Percentiles rank a stretch among this genome's conserved stretches.
phyloP scores from a whole-genome alignment of 1,140 invertebrate species.

The Zaprionus lachaisei region DNA sequence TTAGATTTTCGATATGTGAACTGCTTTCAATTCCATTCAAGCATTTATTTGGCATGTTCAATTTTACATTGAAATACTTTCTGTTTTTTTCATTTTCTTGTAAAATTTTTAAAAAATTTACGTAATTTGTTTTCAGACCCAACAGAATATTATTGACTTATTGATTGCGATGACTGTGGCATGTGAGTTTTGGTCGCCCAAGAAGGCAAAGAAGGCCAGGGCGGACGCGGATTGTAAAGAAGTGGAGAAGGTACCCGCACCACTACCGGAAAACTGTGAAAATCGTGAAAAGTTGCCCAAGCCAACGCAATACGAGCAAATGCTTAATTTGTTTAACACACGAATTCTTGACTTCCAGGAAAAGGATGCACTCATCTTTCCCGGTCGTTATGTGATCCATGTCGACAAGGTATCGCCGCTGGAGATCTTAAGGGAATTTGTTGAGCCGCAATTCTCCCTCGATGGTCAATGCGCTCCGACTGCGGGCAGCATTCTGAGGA shows the following conservation, averaged over 20 bases:
- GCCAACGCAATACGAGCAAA: neutral
- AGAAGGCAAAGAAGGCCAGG: neutral
- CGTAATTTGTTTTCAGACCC: neutral
- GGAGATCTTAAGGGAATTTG: neutral
- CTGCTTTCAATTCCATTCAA: neutral
- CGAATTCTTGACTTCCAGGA: neutral
- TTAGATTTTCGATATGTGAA: too few relatives aligned
- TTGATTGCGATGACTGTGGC: neutral
- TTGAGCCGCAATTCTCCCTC: neutral
- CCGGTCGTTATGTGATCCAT: constrained; percentile 1
- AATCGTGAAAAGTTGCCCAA: neutral
- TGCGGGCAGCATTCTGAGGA: neutral
- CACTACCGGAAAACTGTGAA: neutral
- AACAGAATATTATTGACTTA: neutral
- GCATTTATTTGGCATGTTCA: neutral
- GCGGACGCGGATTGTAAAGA: neutral
- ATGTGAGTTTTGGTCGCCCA: neutral
- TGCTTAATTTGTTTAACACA: neutral
- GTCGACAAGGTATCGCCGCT: neutral
- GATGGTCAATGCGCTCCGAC: neutral
- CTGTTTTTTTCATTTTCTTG: neutral
- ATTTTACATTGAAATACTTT: neutral
- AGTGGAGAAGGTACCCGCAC: neutral
- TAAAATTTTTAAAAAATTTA: neutral
- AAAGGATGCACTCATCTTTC: neutral